Conservation (phyloP, 2,113 vertebrate species). For the Ardeotis arabs region DNA sequence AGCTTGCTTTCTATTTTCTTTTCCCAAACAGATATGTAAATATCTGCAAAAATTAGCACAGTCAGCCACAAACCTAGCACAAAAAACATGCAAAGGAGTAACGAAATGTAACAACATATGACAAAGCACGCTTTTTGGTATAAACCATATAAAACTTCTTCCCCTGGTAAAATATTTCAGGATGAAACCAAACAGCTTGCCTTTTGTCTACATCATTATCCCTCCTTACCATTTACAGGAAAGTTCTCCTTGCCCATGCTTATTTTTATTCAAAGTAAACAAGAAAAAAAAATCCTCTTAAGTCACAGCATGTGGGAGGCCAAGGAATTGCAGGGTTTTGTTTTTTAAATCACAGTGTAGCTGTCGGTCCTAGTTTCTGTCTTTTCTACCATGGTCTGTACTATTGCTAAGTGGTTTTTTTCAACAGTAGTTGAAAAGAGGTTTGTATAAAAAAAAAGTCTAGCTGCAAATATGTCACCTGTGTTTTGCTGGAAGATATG, state of each 20-base stretch:
- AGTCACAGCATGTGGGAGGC: neutral
- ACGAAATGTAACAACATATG: neutral
- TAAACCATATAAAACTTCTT: neutral
- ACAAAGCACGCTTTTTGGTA: neutral
- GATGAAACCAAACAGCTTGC: neutral
- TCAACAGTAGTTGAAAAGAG: neutral
- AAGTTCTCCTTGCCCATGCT: neutral
- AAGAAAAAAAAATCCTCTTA: neutral
- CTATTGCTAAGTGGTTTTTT: neutral
- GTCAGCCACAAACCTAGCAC: neutral
- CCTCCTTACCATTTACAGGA: neutral
- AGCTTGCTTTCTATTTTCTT: neutral
- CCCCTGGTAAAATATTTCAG: neutral
- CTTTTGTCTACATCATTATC: neutral
- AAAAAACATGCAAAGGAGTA: neutral
- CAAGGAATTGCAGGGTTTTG: constrained; percentile 12
- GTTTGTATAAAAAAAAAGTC: neutral
- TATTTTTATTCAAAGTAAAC: constrained; percentile 24
- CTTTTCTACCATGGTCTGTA: neutral
- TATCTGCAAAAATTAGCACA: neutral
- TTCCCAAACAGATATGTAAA: neutral
- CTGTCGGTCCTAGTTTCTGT: neutral
- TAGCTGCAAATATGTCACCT: constrained; percentile 10
- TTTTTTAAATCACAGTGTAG: neutral
- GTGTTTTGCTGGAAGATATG: neutral